Conservation (phyloP, 2,888 invertebrate species). For the Amphipoea oculea region DNA sequence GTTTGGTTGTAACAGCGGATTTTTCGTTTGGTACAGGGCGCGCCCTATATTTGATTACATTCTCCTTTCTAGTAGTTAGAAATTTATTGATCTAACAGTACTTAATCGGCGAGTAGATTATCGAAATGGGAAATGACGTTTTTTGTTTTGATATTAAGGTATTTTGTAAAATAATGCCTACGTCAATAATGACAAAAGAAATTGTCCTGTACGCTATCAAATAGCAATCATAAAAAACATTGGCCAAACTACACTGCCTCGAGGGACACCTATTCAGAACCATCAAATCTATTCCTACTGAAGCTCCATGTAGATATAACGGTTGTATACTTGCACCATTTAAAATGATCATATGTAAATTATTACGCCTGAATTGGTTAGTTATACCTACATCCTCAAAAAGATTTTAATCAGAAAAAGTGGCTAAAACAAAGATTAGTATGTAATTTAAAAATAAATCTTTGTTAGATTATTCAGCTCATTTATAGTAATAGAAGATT, state of each 20-base stretch:
- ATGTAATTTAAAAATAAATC: background rate
- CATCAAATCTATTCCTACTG: background rate
- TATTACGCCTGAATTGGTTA: slow-evolving; percentile 13
- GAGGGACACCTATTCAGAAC: slow-evolving; percentile 1
- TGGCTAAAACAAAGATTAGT: background rate
- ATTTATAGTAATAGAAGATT: background rate
- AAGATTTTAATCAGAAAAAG: background rate
- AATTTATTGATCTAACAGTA: slow-evolving; percentile 17
- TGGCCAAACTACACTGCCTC: slow-evolving; percentile 6
- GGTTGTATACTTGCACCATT: slow-evolving; percentile 25
- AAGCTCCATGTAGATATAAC: background rate
- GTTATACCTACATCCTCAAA: background rate
- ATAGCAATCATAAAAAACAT: background rate
- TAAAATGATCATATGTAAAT: slow-evolving; percentile 32
- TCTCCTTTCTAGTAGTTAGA: background rate
- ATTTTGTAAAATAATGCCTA: background rate
- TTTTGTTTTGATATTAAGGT: background rate
- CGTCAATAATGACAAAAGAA: background rate
- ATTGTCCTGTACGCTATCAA: background rate
- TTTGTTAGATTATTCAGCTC: background rate
- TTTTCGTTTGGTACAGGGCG: no score
- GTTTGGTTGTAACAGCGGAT: no score
- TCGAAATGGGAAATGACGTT: background rate
- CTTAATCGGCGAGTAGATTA: slow-evolving; percentile 7
- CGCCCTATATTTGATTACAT: no score